Evolutionary conservation across 2,797 vertebrate species (phyloP), one percentile per base, ranked within the genome.

Genomic region (Sebastes vulpes): DNA sequence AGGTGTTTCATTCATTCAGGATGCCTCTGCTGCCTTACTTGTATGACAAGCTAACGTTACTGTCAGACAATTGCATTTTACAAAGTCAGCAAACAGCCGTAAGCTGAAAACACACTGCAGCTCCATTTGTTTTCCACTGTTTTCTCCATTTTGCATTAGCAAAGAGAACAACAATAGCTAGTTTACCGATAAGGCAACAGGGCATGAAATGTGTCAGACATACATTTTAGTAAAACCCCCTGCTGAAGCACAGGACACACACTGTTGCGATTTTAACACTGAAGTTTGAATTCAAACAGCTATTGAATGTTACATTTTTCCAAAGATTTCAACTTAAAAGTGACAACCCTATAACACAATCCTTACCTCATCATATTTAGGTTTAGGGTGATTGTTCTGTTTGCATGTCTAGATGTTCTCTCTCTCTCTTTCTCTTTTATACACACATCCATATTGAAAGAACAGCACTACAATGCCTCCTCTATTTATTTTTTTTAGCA

Each of bases 401-500:
- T 4, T 46, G 16, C 6, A 46, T 67, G 18, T 42, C 18, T 21
- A 21, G 11, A 57, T 4, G 18, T 5, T 14, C 8, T 38, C 6
- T 57, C 8, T 38, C 6, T 66, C 32, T 67, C 63, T 56, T 8
- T 52, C 10, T 66, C 3, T 72, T n/a, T 31, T 11, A 38, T 14
- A 18, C 23, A 61, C 29, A 48, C 29, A 57, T 20, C 26, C 25
- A 54, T 20, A 66, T 3, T 38, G 28, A 76, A 77, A 73, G 58
- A 70, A 61, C 52, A 72, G 26, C 18, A 53, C 25, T 12, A 56
- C 9, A 80, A 52, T 6, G 16, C 20, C 23, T 81, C 29, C n/a
- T 81, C n/a, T 38, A 75, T 84, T 46, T 46, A 1, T 18, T 79
- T 80, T 79, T 79, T 80, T 79, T 9, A 68, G 59, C 29, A 65